Conservation (phyloP, 2,113 vertebrate genomes). For the Eublepharis macularius region DNA sequence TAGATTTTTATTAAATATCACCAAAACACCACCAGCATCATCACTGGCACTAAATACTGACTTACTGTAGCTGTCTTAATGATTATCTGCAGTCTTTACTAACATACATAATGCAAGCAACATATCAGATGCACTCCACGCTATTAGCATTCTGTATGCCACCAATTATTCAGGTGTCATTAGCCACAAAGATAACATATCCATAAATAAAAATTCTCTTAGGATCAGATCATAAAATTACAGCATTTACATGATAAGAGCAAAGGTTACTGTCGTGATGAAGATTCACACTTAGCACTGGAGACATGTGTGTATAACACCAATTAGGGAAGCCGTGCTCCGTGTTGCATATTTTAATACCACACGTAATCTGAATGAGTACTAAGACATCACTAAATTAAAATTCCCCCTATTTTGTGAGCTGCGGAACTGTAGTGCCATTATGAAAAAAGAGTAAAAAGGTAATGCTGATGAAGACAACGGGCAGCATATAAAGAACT, state of each 20-base stretch:
- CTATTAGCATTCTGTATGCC: conserved; percentile 3
- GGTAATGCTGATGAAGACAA: not conserved
- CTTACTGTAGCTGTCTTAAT: not conserved
- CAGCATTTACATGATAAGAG: not conserved
- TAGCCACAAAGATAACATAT: not conserved
- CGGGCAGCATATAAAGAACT: not conserved
- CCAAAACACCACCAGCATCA: too few relatives aligned
- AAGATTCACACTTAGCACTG: not conserved
- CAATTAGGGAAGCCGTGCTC: conserved; percentile 4
- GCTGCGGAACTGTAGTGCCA: not conserved
- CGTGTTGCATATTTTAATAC: conserved; percentile 6
- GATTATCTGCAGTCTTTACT: accelerated
- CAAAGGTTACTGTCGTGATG: not conserved
- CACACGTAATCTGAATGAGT: conserved; percentile 10
- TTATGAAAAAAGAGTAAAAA: not conserved
- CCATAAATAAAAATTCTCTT: not conserved
- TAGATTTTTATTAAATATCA: too few relatives aligned
- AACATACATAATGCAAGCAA: not conserved
- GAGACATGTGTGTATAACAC: not conserved
- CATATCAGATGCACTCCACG: not conserved
- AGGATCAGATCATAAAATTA: conserved; percentile 5
- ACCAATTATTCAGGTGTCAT: conserved; percentile 24
- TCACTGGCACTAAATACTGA: not conserved
- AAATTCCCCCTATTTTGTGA: not conserved
- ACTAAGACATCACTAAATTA: conserved; percentile 14